These are phyloP conservation scores for Lymantria dispar DNA, from an alignment of 2,888 invertebrate species.

Conservation along the genomic window DNA sequence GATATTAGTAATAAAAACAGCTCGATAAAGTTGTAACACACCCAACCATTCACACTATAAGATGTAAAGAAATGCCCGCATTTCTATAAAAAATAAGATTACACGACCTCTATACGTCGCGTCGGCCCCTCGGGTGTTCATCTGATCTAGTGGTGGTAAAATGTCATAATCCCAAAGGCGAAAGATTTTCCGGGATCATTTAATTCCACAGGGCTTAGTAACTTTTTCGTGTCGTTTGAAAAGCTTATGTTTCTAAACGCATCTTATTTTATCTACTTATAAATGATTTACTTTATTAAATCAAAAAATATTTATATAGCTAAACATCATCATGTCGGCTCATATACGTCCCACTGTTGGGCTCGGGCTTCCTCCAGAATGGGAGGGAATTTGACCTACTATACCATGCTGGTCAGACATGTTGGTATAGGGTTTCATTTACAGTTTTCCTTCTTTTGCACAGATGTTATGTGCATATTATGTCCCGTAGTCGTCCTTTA, in stretches of 20 bases:
- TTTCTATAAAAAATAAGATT: constrained; percentile 39
- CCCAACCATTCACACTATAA: constrained; percentile 29
- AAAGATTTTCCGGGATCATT: constrained; percentile 23
- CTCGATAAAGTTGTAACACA: constrained; percentile 21
- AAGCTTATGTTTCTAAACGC: not conserved
- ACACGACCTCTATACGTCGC: constrained; percentile 28
- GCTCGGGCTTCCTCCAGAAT: no score
- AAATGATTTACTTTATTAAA: no score
- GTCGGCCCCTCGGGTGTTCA: constrained; percentile 24
- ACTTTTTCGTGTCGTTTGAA: constrained; percentile 9
- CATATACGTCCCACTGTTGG: no score
- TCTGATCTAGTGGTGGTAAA: constrained; percentile 24
- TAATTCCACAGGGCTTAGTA: constrained; percentile 10
- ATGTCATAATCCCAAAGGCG: constrained; percentile 19
- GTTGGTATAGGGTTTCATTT: no score
- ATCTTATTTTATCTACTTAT: no score
- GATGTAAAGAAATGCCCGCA: constrained; percentile 33
- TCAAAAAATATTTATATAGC: no score
- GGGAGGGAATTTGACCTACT: no score
- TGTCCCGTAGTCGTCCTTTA: no score
- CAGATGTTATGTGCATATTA: no score
- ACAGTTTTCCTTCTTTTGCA: no score
- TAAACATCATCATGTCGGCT: no score
- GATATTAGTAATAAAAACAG: constrained; percentile 26
- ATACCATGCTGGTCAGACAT: no score